These are phyloP conservation scores for Sarcophaga peregrina DNA, from an alignment of 1,140 invertebrate species.

Conservation along the genomic window DNA sequence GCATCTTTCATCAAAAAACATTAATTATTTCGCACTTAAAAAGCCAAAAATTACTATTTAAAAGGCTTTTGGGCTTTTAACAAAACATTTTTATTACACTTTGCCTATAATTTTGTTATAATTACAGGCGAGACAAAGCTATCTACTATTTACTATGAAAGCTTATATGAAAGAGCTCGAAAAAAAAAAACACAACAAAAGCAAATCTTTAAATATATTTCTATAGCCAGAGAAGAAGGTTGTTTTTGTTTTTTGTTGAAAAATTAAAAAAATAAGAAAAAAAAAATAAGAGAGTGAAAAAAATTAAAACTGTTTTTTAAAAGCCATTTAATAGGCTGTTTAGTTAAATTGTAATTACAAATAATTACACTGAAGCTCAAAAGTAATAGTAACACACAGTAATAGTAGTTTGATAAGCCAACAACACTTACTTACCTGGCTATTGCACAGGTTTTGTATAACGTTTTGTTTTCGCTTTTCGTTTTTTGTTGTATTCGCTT, in stretches of 20 bases:
- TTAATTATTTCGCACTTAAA: constrained; percentile 25
- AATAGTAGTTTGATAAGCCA: not conserved
- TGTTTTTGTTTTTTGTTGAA: not conserved
- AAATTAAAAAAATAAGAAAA: not conserved
- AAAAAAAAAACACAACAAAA: not conserved
- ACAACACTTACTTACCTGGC: not conserved
- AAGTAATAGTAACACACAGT: too few relatives aligned
- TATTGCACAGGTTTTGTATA: not conserved
- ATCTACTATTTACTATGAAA: too few relatives aligned
- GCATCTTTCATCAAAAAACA: constrained; percentile 1
- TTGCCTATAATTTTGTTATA: constrained; percentile 23
- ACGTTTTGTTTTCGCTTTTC: not conserved
- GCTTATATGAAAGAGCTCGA: too few relatives aligned
- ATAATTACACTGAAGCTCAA: not conserved
- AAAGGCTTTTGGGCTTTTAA: not conserved
- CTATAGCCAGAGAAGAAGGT: not conserved
- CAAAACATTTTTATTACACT: not conserved
- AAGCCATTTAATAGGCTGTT: constrained; percentile 26
- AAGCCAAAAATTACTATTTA: not conserved
- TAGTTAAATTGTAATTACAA: constrained; percentile 22
- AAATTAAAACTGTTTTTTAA: not conserved
- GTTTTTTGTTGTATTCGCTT: not conserved
- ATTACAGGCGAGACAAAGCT: not conserved
- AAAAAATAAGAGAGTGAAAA: too few relatives aligned
- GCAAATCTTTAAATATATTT: not conserved